Evolutionary conservation across 2,797 vertebrate species (phyloP).

Genomic region (Sebastes hubbsi): DNA sequence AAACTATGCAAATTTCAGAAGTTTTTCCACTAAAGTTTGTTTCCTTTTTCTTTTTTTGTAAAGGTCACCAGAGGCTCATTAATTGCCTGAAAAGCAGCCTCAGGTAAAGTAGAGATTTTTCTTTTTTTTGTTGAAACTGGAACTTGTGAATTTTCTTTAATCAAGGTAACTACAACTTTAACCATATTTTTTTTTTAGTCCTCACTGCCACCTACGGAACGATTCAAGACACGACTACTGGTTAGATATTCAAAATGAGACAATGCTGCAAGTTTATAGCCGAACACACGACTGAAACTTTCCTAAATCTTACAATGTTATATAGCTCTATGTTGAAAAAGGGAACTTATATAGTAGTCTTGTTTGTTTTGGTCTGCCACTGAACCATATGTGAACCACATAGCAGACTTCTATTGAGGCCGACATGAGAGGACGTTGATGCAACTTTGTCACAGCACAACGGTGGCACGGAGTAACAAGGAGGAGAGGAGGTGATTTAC

Average conservation of each 20-base stretch:
- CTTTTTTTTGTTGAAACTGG: neutral
- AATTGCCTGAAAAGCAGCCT: neutral
- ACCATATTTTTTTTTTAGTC: neutral
- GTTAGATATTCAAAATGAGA: neutral
- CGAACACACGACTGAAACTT: neutral
- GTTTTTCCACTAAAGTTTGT: neutral
- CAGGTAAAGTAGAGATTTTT: neutral
- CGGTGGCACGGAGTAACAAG: neutral
- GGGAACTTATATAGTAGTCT: neutral
- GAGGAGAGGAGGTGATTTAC: constrained; percentile 26
- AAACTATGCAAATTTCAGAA: neutral
- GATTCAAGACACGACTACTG: neutral
- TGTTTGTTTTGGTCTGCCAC: neutral
- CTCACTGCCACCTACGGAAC: neutral
- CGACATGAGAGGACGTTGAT: neutral
- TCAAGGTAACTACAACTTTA: neutral
- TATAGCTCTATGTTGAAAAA: neutral
- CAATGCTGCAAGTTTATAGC: no score
- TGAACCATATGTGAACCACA: neutral
- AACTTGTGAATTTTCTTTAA: neutral
- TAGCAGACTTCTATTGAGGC: neutral
- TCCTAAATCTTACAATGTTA: neutral
- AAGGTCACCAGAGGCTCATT: neutral
- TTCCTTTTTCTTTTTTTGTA: neutral
- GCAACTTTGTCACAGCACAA: constrained; percentile 24